A percentile compares a stretch with the other conserved stretches of the same genome.
Conservation (phyloP, 2,113 vertebrate species). For the Dryoscopus gambensis region DNA sequence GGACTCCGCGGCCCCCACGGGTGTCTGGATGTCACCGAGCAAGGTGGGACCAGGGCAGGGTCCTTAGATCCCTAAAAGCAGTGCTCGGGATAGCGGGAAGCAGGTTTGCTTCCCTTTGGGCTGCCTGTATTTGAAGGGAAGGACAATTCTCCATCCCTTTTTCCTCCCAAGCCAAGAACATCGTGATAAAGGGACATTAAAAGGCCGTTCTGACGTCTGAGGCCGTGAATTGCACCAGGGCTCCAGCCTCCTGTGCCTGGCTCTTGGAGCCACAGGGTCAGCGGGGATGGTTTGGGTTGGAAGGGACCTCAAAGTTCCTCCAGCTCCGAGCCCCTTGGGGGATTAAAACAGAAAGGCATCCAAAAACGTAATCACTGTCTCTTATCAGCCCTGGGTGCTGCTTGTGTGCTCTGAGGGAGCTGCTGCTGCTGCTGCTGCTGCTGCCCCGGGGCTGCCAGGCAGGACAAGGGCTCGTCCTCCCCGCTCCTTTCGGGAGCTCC, state of each 20-base stretch:
- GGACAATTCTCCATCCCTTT: not conserved
- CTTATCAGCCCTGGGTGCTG: not conserved
- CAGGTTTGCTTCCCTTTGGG: not conserved
- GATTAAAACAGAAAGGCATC: not conserved
- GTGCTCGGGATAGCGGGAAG: accelerated
- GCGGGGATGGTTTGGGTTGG: not conserved
- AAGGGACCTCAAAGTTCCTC: not conserved
- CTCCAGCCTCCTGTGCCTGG: not conserved
- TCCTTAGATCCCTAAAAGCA: not conserved
- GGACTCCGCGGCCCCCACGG: accelerated
- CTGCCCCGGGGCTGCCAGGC: not conserved
- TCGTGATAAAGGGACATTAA: not conserved
- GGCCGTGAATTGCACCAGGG: not conserved
- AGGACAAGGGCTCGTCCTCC: not conserved
- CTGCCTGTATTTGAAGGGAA: not conserved
- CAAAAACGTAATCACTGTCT: not conserved
- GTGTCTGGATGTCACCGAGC: not conserved
- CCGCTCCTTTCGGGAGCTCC: not conserved
- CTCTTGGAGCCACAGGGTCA: not conserved
- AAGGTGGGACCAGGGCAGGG: not conserved
- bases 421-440: not conserved
- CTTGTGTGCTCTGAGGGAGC: not conserved
- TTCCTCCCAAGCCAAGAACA: accelerated
- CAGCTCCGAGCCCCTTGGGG: not conserved
- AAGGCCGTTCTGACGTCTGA: not conserved